Conservation (phyloP, 1,140 invertebrate species). For the Chrysomallon squamiferum region DNA sequence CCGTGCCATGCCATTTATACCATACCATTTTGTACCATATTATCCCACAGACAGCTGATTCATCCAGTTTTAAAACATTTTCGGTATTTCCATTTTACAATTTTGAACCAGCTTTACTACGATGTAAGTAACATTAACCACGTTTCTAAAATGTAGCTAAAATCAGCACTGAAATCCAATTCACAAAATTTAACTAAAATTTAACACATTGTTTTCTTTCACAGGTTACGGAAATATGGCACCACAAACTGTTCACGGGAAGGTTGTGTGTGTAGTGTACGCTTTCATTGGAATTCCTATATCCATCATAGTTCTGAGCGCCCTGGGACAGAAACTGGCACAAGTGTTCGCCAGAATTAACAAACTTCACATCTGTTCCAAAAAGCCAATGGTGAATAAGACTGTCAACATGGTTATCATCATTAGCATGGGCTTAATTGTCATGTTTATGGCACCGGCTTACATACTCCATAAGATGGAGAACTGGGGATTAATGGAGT, state of each 20-base stretch:
- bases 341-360: conserved; percentile 37
- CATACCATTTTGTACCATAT: too few species aligned
- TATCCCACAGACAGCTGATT: too few species aligned
- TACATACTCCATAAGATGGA: conserved; percentile 78
- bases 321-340: conserved; percentile 43
- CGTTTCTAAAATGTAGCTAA: too few species aligned
- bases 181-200: too few species aligned
- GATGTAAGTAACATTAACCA: too few species aligned
- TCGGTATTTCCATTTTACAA: too few species aligned
- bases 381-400: conserved; percentile 41
- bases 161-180: too few species aligned
- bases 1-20: too few species aligned
- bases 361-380: conserved; percentile 40
- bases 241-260: conserved; percentile 86
- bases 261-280: conserved; percentile 91
- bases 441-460: conserved; percentile 47
- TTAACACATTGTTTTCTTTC: conserved; percentile 14
- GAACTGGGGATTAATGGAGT: conserved; percentile 90
- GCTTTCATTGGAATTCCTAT: conserved; percentile 95
- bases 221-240: conserved; percentile 94
- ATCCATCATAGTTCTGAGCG: conserved; percentile 75
- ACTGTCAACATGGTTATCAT: conserved; percentile 47
- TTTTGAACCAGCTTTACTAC: too few species aligned
- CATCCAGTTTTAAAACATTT: too few species aligned
- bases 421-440: conserved; percentile 33